Evolutionary conservation across 2,888 invertebrate species (phyloP).

Genomic region (Cantharis rufa): DNA sequence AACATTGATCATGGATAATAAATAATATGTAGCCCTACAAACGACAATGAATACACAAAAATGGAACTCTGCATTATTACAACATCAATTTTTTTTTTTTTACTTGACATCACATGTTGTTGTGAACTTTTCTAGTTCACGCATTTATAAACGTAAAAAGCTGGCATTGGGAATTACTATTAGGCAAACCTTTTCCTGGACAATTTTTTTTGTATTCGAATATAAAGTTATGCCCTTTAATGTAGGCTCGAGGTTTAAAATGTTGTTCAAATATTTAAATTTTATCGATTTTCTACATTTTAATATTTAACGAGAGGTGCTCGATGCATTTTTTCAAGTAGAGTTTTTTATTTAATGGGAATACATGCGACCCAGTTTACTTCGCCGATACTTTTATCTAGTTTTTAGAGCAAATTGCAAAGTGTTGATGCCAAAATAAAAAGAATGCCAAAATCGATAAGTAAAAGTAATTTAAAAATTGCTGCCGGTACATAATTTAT

Average conservation of each 20-base stretch:
- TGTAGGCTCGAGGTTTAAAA: background rate
- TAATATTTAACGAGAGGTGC: background rate
- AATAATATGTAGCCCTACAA: slow-evolving; percentile 9
- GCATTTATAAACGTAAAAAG: background rate
- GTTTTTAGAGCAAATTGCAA: background rate
- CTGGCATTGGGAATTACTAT: background rate
- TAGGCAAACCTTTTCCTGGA: background rate
- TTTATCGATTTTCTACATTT: background rate
- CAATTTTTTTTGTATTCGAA: background rate
- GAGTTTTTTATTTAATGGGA: background rate
- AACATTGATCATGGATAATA: slow-evolving; percentile 26
- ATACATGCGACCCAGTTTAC: background rate
- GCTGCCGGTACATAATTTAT: background rate
- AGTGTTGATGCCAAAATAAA: background rate
- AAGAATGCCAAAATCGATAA: background rate
- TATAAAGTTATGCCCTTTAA: background rate
- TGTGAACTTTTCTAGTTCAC: background rate
- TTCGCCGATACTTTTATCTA: background rate
- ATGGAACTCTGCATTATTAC: background rate
- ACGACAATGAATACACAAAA: background rate
- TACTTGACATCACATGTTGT: background rate
- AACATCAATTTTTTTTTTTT: background rate
- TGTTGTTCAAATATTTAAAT: background rate
- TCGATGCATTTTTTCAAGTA: background rate
- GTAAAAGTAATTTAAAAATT: background rate